Conservation (phyloP, 2,797 vertebrate genomes). For the Lutjanus campechanus region DNA sequence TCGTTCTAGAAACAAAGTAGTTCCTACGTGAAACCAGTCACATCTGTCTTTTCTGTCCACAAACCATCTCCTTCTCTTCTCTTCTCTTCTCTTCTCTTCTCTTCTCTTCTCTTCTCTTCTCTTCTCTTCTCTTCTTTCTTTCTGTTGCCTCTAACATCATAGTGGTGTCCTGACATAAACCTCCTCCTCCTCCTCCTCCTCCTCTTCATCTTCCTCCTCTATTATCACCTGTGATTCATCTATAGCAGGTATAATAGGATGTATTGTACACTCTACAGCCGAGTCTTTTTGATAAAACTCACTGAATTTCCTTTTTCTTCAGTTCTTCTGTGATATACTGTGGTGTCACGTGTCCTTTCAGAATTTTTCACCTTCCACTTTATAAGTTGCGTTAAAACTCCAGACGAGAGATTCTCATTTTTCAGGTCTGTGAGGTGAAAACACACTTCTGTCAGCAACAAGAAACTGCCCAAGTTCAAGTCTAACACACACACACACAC, state of each 20-base stretch:
- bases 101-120: fast-evolving
- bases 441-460: background rate
- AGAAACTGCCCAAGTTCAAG: too few species aligned
- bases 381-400: background rate
- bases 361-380: background rate
- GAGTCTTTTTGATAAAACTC: background rate
- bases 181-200: background rate
- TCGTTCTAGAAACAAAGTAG: too few species aligned
- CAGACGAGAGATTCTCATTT: background rate
- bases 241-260: background rate
- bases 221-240: background rate
- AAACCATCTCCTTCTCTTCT: too few species aligned
- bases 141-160: too few species aligned
- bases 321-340: background rate
- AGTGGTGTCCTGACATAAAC: too few species aligned
- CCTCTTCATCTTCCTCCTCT: background rate
- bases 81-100: too few species aligned
- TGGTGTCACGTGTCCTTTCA: background rate
- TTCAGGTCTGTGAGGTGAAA: background rate
- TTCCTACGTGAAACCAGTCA: too few species aligned
- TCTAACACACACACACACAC: too few species aligned
- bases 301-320: background rate
- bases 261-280: background rate
- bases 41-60: too few species aligned
- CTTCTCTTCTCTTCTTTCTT: background rate